Percentiles rank a stretch among this genome's conserved stretches.
phyloP scores from a whole-genome alignment of 2,113 vertebrate genomes.

The Sorex araneus region DNA sequence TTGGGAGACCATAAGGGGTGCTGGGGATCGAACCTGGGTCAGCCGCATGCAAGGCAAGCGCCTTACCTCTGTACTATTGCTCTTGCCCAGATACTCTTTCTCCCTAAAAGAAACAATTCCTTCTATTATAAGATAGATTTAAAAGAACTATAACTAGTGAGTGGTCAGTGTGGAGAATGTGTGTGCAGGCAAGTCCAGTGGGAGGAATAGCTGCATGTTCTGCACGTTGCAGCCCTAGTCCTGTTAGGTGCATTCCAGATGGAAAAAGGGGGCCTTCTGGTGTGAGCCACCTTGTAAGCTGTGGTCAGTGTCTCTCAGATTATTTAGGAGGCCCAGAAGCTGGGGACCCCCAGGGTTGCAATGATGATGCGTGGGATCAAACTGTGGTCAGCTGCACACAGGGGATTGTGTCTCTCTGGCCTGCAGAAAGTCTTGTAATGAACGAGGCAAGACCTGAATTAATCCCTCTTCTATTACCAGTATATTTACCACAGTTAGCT shows the following conservation, averaged over 20 bases:
- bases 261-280: not conserved
- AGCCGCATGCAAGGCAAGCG: too few relatives aligned
- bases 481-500: constrained; percentile 3
- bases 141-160: not conserved
- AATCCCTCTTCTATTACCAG: not conserved
- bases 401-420: too few relatives aligned
- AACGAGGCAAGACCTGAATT: not conserved
- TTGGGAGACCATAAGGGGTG: too few relatives aligned
- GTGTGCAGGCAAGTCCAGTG: not conserved
- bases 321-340: too few relatives aligned
- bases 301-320: not conserved
- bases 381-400: too few relatives aligned
- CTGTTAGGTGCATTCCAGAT: not conserved
- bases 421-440: too few relatives aligned
- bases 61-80: too few relatives aligned
- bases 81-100: not conserved
- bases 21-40: too few relatives aligned
- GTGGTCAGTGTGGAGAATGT: not conserved
- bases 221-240: not conserved
- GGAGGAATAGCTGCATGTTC: not conserved
- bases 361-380: too few relatives aligned
- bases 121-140: constrained; percentile 40
- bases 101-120: not conserved
- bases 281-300: not conserved
- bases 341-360: too few relatives aligned